Evolutionary conservation across 2,113 vertebrate genomes (phyloP).

Genomic region (Cacatua alba): DNA sequence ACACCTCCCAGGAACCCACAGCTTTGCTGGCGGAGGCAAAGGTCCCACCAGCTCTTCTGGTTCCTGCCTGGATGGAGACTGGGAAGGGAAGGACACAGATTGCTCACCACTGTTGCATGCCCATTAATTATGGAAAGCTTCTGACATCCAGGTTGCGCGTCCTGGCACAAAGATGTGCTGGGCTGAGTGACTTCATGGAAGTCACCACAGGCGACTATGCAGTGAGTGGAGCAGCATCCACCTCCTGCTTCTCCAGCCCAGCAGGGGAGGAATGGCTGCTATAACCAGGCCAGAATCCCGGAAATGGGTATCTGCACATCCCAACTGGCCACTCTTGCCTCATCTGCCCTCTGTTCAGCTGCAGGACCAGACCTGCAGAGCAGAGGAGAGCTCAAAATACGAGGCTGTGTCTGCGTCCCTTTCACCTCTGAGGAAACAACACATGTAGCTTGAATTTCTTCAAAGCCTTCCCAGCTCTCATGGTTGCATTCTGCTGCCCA

Average conservation of each 20-base stretch:
- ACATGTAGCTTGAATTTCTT: neutral
- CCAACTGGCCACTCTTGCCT: neutral
- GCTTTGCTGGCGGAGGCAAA: neutral
- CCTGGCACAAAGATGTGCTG: neutral
- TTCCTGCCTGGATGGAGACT: neutral
- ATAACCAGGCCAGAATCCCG: neutral
- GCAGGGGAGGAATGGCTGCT: neutral
- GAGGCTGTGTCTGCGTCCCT: neutral
- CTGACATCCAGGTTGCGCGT: neutral
- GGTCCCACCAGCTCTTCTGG: neutral
- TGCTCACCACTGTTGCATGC: neutral
- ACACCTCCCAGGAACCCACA: neutral
- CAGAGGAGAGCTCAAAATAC: neutral
- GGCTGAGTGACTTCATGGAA: neutral
- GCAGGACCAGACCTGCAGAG: neutral
- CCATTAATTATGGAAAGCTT: neutral
- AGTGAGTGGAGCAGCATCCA: neutral
- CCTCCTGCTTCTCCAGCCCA: neutral
- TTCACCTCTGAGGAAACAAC: neutral
- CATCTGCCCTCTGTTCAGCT: accelerated
- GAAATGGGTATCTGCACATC: neutral
- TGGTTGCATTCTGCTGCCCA: neutral
- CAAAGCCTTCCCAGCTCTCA: neutral
- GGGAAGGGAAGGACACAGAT: neutral
- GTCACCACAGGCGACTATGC: accelerated